Conservation (phyloP, 2,888 invertebrate genomes). For the Labia minor region DNA sequence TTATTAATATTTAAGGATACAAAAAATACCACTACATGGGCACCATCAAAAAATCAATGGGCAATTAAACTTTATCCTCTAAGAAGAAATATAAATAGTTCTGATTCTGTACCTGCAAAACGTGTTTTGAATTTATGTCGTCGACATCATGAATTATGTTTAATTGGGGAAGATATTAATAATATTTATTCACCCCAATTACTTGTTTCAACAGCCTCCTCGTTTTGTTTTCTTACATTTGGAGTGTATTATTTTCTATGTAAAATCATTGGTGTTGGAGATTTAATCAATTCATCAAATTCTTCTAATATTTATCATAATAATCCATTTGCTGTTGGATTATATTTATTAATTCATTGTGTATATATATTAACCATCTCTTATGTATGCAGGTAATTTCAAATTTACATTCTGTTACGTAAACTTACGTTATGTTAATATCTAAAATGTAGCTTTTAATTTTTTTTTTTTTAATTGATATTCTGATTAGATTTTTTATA, state of each 20-base stretch:
- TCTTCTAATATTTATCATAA: background rate
- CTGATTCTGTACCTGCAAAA: background rate
- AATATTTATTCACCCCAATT: background rate
- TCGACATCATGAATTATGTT: background rate
- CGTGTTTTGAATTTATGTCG: background rate
- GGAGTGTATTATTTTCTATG: background rate
- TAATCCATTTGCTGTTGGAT: background rate
- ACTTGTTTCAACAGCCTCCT: background rate
- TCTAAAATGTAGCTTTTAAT: no score
- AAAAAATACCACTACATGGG: background rate
- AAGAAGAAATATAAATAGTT: background rate
- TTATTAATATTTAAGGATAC: background rate
- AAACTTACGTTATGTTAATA: no score
- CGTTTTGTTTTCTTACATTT: background rate
- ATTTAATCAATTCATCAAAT: background rate
- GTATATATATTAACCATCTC: background rate
- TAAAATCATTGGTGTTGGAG: background rate
- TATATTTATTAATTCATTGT: background rate
- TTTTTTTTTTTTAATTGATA: no score
- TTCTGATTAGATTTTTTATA: no score
- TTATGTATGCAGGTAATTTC: background rate
- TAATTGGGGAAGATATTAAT: slow-evolving; percentile 2
- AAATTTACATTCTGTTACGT: no score
- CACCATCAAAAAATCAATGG: background rate
- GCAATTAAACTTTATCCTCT: background rate